These are phyloP conservation scores for Hydroisotoma schaefferi DNA, from an alignment of 2,888 invertebrate genomes.

Conservation along the genomic window DNA sequence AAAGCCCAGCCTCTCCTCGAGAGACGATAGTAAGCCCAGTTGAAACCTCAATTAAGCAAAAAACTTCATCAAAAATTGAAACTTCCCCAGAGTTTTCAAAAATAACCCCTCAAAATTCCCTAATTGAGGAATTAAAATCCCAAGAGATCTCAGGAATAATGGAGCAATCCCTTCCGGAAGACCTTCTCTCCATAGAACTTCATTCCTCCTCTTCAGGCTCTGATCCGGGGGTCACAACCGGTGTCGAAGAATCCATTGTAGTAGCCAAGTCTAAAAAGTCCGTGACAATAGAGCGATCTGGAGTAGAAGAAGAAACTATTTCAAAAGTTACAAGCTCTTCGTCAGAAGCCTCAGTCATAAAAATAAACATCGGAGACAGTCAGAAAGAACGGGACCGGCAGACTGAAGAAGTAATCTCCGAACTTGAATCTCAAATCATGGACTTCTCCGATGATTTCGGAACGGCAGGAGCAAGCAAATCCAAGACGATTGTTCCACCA, in stretches of 20 bases:
- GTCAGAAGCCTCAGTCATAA: not conserved
- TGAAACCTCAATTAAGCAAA: not conserved
- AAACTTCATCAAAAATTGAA: not conserved
- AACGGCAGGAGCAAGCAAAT: not conserved
- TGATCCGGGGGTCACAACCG: not conserved
- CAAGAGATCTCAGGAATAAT: constrained; percentile 23
- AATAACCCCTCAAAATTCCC: not conserved
- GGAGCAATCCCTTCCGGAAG: constrained; percentile 39
- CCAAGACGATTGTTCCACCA: constrained; percentile 13
- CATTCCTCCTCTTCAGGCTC: constrained; percentile 21
- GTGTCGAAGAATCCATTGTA: constrained; percentile 20
- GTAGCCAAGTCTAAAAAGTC: constrained; percentile 2
- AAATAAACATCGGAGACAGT: not conserved
- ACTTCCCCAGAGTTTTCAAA: no score
- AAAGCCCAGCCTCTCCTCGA: no score
- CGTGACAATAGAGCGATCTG: constrained; percentile 3
- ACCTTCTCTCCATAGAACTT: constrained; percentile 32
- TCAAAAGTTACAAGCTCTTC: not conserved
- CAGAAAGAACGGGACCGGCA: constrained; percentile 10
- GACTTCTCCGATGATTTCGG: constrained; percentile 23
- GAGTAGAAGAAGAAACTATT: constrained; percentile 9
- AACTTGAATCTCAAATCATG: constrained; percentile 37
- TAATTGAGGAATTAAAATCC: not conserved
- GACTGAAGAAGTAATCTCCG: constrained; percentile 35
- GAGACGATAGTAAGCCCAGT: not conserved